A percentile compares a stretch with the other conserved stretches of the same genome.
Evolutionary conservation across 2,113 vertebrate genomes (phyloP).

Genomic region (Eonycteris spelaea): DNA sequence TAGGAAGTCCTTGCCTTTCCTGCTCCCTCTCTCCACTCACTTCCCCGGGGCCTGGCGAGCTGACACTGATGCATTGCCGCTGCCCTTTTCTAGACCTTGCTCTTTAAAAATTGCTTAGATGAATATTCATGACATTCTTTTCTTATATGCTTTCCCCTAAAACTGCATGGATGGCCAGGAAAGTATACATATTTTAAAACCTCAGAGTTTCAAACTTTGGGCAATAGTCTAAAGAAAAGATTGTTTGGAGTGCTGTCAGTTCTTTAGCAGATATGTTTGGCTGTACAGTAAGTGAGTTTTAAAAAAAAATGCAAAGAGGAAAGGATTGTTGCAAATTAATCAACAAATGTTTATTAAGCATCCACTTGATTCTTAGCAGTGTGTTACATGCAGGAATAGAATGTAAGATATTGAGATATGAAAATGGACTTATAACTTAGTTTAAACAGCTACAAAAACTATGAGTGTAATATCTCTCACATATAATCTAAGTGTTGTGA

Average conservation of each 20-base stretch:
- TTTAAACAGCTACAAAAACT: constrained; percentile 3
- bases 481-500: neutral
- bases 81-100: neutral
- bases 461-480: neutral
- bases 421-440: neutral
- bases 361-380: neutral
- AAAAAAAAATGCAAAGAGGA: neutral
- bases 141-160: neutral
- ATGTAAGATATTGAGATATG: neutral
- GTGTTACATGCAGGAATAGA: neutral
- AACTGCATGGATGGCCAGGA: neutral
- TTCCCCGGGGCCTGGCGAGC: neutral
- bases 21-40: neutral
- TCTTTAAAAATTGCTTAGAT: neutral
- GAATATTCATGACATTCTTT: neutral
- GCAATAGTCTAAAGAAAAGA: constrained; percentile 12
- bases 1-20: neutral
- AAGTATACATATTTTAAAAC: neutral
- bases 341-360: neutral
- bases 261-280: neutral
- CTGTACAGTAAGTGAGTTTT: neutral
- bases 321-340: neutral
- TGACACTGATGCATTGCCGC: rapidly evolving
- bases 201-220: neutral
- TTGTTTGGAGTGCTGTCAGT: neutral